Evolutionary conservation across 1,140 invertebrate species (phyloP), one percentile per base, ranked within the genome.

Genomic region (Ladona fulva): DNA sequence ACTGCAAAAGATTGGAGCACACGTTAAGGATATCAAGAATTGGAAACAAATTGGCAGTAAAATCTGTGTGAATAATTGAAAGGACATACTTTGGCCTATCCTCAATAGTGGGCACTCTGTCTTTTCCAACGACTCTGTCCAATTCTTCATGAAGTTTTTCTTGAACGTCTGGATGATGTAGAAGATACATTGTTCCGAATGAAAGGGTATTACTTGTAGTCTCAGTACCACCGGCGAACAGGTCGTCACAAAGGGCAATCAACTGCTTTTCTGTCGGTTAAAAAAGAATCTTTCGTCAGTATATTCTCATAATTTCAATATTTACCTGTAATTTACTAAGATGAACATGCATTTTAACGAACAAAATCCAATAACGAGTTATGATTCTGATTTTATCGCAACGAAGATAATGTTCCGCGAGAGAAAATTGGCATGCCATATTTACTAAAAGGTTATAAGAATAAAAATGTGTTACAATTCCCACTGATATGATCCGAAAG

Each of bases 141-240:
- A 92, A 80, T 84, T 94, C 92, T 76, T 90, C 83, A 75, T 87
- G 88, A 19, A 90, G 81, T 80, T 89, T 90, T 25, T 88, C 83
- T 82, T 93, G 91, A 29, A 89, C 83, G 52, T 89, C 84, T 0
- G 85, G 86, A 84, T 90, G 82, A 79, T 85, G 82, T 1, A 88
- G 87, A 74, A 92, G 82, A 25, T 84, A 81, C 79, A 89, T 88
- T 0, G 92, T 78, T 1, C 87, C 82, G 85, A 89, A 91, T 44
- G 83, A 83, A 0, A 91, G 85, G 0, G 84, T 88, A 25, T 86
- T 83, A 0, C 88, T 86, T n/a, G 91, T 92, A 19, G 92, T 93
- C 79, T 93, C 92, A 0, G 92, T 91, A 0, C 93, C 93, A 42
- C 92, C 93, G 85, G 94, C 91, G 80, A 94, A 94, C 85, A 94